Evolutionary conservation across 2,888 invertebrate genomes (phyloP), one percentile per base, ranked within the genome.

Genomic region (Busseola fusca): DNA sequence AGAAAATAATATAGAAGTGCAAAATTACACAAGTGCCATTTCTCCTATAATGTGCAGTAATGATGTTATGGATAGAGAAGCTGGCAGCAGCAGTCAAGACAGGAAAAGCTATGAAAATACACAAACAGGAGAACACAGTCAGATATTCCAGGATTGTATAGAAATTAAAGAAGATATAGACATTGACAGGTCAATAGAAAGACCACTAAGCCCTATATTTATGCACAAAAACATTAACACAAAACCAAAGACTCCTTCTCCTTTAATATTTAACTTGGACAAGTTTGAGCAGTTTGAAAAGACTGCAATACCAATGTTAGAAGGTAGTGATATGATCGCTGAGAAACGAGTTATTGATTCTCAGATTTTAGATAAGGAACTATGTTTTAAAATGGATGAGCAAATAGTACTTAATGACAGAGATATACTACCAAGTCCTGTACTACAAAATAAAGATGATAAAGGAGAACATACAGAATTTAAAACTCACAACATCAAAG

Each of bases 261-360:
- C 91, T 37, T 80, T 94, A 75, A 86, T 92, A 30, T 91, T 86
- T 52, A 84, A 89, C 52, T 79, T 95, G 34, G 91, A 93, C 50
- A 76, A 82, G 18, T 95, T 95, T 89, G 95, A 95, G 78, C 89
- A 88, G 48, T 95, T 95, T 83, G 95, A 94, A 86, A 87, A 84
- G 57, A 72, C 92, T 40, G 93, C 91, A 1, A 67, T 88, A 64
- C 91, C 93, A 21, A 60, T 94, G 0, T 68, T 95, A 80, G 84
- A 89, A 54, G 78, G 86, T 74, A 27, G 67, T 45, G 87, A 93
- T 76, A 67, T 90, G 6, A 78, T 89, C 64, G 84, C 80, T 45
- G 90, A 87, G 14, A 94, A 91, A 83, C 81, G 84, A 76, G 71
- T 93, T 7, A 91, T 94, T 1, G 90, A 94, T 85, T 93, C 93